Evolutionary conservation across 2,113 vertebrate genomes (phyloP).

Genomic region (Tympanuchus pallidicinctus): DNA sequence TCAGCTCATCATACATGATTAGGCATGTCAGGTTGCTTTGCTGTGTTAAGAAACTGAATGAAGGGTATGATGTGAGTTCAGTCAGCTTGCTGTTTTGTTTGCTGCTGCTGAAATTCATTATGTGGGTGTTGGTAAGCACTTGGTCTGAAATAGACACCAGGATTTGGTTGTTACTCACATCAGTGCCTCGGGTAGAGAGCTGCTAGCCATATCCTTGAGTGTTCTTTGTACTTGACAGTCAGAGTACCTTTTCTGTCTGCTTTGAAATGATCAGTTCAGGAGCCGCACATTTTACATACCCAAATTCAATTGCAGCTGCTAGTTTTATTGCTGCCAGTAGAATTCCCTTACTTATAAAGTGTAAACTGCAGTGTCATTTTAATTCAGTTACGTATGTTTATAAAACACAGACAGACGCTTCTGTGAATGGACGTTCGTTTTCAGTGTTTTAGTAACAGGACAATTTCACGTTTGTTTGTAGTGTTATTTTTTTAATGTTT

Average conservation of each 20-base stretch:
- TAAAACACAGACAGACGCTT: not conserved
- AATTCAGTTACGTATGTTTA: not conserved
- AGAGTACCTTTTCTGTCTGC: not conserved
- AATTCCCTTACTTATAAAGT: not conserved
- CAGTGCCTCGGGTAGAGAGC: not conserved
- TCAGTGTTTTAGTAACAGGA: not conserved
- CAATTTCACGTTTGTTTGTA: not conserved
- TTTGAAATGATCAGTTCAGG: not conserved
- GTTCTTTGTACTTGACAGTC: not conserved
- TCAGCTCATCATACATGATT: too few species aligned
- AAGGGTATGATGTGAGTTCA: not conserved
- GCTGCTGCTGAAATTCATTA: not conserved
- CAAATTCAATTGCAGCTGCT: not conserved
- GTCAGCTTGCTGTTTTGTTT: not conserved
- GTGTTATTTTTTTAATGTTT: not conserved
- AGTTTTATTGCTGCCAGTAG: not conserved
- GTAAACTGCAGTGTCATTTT: not conserved
- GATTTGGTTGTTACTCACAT: accelerated
- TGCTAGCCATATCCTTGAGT: not conserved
- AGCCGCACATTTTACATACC: not conserved
- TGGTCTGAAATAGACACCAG: not conserved
- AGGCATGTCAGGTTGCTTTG: not conserved
- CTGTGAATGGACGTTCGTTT: not conserved
- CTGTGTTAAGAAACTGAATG: not conserved
- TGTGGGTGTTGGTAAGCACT: not conserved